These are phyloP conservation scores for Lepeophtheirus nordmannii DNA, from an alignment of 2,888 invertebrate genomes.

Conservation along the genomic window DNA sequence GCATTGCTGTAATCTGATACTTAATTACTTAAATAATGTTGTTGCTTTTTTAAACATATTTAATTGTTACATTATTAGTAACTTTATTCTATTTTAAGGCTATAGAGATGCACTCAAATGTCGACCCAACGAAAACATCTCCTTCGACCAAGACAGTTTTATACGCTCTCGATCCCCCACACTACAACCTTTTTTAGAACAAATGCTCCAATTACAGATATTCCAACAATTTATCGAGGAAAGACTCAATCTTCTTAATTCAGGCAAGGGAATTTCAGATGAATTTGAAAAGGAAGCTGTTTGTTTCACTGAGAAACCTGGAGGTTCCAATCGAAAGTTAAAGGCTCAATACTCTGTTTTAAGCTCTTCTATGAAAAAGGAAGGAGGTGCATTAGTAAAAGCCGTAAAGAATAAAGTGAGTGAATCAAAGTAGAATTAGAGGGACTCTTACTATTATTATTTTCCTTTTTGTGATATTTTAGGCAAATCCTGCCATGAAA, in stretches of 20 bases:
- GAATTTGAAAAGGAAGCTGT: conserved; percentile 83
- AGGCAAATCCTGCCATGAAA: conserved; percentile 86
- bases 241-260: conserved; percentile 73
- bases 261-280: conserved; percentile 80
- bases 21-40: too few relatives aligned
- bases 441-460: conserved; percentile 19
- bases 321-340: conserved; percentile 41
- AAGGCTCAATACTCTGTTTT: conserved; percentile 62
- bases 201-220: conserved; percentile 82
- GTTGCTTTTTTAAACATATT: too few relatives aligned
- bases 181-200: conserved; percentile 71
- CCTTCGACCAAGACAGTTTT: conserved; percentile 72
- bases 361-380: conserved; percentile 58
- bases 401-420: conserved; percentile 71
- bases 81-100: conserved; percentile 37
- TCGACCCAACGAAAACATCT: conserved; percentile 45
- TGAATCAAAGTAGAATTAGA: background rate
- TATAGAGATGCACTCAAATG: conserved; percentile 64
- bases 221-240: conserved; percentile 90
- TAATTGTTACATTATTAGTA: too few relatives aligned
- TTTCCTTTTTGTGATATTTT: conserved; percentile 37
- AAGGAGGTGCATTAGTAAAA: conserved; percentile 66
- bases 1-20: too few relatives aligned
- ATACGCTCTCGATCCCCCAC: conserved; percentile 64
- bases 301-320: conserved; percentile 49